phyloP scores from a whole-genome alignment of 1,140 invertebrate species.

The Meloidogyne floridensis region DNA sequence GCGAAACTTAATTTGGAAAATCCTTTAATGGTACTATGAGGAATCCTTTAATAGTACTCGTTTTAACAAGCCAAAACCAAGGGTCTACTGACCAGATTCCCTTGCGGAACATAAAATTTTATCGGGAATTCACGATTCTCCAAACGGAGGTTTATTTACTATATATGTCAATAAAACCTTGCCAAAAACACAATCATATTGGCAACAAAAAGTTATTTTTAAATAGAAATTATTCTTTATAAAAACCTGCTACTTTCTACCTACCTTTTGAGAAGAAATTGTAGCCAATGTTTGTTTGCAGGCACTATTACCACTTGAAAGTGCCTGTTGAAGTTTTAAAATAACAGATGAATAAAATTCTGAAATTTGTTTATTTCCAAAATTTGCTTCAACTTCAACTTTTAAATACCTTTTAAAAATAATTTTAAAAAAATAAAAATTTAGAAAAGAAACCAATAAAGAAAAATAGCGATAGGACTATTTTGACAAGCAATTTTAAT shows the following conservation, averaged over 20 bases:
- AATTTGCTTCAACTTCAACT: slow-evolving; percentile 62
- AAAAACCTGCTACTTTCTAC: too few species aligned
- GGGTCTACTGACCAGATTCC: too few species aligned
- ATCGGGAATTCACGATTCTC: too few species aligned
- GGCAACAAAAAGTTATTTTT: too few species aligned
- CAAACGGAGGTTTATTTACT: too few species aligned
- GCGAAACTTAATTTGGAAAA: too few species aligned
- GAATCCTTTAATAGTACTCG: too few species aligned
- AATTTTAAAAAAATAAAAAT: slow-evolving; percentile 10
- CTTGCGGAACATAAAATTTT: too few species aligned
- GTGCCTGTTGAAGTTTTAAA: slow-evolving; percentile 36
- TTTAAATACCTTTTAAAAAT: slow-evolving; percentile 57
- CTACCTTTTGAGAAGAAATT: slow-evolving; percentile 40
- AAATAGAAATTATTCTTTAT: too few species aligned
- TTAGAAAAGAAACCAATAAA: slow-evolving; percentile 78
- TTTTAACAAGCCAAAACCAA: too few species aligned
- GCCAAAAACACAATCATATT: not conserved
- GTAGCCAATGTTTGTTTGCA: slow-evolving; percentile 41
- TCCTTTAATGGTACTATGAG: too few species aligned
- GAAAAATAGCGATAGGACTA: slow-evolving; percentile 86
- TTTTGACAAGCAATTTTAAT: slow-evolving; percentile 86
- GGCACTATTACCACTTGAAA: slow-evolving; percentile 38
- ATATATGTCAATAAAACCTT: too few species aligned
- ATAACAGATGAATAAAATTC: slow-evolving; percentile 49
- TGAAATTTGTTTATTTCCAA: slow-evolving; percentile 28